Evolutionary conservation across 2,888 invertebrate genomes (phyloP), one percentile per base, ranked within the genome.

Genomic region (Phania funesta): DNA sequence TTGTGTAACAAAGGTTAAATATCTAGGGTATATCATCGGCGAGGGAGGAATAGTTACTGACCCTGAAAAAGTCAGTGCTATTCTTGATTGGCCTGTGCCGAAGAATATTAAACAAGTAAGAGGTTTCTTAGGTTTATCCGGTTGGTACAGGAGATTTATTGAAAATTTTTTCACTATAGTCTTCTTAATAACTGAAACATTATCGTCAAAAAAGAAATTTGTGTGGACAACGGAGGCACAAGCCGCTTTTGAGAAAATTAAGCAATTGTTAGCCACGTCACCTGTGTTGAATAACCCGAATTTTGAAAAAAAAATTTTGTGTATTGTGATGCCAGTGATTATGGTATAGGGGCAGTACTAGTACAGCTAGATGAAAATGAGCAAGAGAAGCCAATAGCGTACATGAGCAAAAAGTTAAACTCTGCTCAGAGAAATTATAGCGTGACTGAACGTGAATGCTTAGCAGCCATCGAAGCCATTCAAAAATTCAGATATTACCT

Each of bases 271-370:
- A 29, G 7, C 58, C 2, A 44, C 74, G 11, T 60, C 71, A 9
- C 79, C 71, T 9, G 38, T 64, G 3, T 24, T 62, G 2, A 24
- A 11, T 5, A 81, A 70, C 20, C 58, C 70, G 1, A 48, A 70
- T 16, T 70, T 70, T 38, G 4, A 6, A 9, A 35, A 46, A 54
- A 70, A 58, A 20, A 78, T 82, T 8, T 44, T 16, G 2, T 84
- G 0, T 79, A 83, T 9, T 84, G 84, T 16, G 83, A 84, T 58
- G 83, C 83, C 4, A 70, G 70, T 35, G 62, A 77, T 16, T 44
- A 16, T 35, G 84, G 81, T 0, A 62, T 81, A 1, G 79, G 83
- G 1, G 62, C 79, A 1, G 83, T 83, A 6, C 35, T 84, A 38
- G 52, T 73, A 13, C 82, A 84, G 20, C 9, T 76, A 7, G 68